Conservation (phyloP, 2,888 invertebrate genomes). For the Stratiomys singularior region DNA sequence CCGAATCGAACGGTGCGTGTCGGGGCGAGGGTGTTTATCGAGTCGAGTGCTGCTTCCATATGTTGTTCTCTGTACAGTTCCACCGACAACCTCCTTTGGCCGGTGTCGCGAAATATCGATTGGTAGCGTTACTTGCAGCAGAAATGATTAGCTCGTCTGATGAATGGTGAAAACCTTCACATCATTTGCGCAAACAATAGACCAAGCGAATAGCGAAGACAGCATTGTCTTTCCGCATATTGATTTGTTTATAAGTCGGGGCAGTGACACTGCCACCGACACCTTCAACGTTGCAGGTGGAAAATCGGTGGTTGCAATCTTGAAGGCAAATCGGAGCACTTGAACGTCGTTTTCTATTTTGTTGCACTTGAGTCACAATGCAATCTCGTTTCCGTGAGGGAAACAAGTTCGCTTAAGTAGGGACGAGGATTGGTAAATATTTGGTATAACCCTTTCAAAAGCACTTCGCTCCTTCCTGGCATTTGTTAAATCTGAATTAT, state of each 20-base stretch:
- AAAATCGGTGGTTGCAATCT: not conserved
- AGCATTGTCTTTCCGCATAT: constrained; percentile 34
- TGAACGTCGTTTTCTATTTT: too few species aligned
- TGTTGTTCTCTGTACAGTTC: not conserved
- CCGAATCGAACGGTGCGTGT: not conserved
- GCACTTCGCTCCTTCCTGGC: too few species aligned
- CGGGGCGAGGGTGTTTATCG: not conserved
- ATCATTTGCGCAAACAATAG: constrained; percentile 38
- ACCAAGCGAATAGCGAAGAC: not conserved
- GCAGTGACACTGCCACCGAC: constrained; percentile 26
- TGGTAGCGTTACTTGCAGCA: constrained; percentile 2
- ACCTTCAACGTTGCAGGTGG: not conserved
- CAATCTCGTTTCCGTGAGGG: too few species aligned
- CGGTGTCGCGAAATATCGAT: constrained; percentile 13
- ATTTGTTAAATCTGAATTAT: too few species aligned
- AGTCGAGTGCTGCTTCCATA: constrained; percentile 10
- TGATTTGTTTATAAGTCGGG: constrained; percentile 40
- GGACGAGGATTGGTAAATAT: too few species aligned
- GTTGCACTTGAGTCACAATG: too few species aligned
- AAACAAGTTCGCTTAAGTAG: too few species aligned
- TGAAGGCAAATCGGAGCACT: not conserved
- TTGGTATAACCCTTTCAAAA: too few species aligned
- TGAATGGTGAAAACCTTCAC: constrained; percentile 11
- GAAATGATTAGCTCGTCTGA: constrained; percentile 23
- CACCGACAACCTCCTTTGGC: not conserved